Base-by-base conservation (phyloP, 2,888 invertebrate genomes). In the Protonemura montana region DNA sequence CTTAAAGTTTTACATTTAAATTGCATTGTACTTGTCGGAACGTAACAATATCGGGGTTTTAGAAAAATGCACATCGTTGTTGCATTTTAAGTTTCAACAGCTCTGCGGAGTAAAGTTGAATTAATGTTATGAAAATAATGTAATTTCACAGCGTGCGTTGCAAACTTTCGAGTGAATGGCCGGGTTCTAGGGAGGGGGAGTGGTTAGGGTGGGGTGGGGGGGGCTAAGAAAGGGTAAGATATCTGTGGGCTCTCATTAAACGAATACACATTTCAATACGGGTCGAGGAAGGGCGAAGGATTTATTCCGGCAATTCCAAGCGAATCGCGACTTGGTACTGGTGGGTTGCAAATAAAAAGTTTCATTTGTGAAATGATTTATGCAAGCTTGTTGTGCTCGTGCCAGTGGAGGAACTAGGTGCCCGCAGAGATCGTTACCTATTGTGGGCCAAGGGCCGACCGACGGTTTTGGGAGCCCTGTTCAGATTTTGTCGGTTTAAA, bases 71-170 rank as follows among this genome's bases (percentile, higher is more conserved):
- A 59, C 59, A 10, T 59, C 59, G 59, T 59, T 59, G 59, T 21
- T 21, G 59, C 59, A 59, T 10, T 59, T 59, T 10, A 59, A 59
- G 16, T 59, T 59, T 59, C 13, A 3, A 59, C 59, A 59, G 59
- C 13, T 21, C 59, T 10, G 16, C 59, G 59, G 59, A 13, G 59
- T 21, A 21, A 59, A 59, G 59, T 59, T 59, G 59, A 59, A 59
- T 59, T 59, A 59, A 59, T 59, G 7, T 59, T 59, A 59, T 59
- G 59, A 59, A 59, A 59, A 59, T 59, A 59, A 59, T 59, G 59
- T 59, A 10, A 10, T 59, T 59, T 59, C 59, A 10, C 16, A 59
- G 59, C 59, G 59, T 59, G 59, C 16, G 16, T 2, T 1, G 59
- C 13, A 21, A 59, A 59, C 16, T 59, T 59, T 21, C 59, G 59